Evolutionary conservation across 2,797 vertebrate genomes (phyloP).

Genomic region (Sebastes aleutianus): DNA sequence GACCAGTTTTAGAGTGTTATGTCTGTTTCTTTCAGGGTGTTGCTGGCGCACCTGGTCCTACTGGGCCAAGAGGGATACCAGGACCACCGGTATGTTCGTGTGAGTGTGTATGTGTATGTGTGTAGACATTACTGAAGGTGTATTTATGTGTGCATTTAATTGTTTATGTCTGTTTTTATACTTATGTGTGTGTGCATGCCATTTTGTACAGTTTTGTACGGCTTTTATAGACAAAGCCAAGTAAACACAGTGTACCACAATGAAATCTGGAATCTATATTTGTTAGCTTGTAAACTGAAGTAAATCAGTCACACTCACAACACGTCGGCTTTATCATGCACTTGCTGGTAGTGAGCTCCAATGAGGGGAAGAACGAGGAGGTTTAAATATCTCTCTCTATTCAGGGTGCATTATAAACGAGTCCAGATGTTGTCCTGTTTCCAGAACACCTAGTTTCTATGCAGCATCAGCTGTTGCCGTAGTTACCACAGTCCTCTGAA

Average conservation of each 20-base stretch:
- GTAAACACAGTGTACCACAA: conserved; percentile 16
- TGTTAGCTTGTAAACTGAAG: conserved; percentile 23
- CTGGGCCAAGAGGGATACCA: conserved; percentile 88
- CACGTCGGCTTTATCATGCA: background rate
- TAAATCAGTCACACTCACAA: background rate
- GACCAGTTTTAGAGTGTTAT: conserved; percentile 17
- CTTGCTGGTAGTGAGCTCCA: background rate
- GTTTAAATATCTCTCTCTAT: background rate
- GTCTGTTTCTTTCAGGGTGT: conserved; percentile 80
- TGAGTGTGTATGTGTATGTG: conserved; percentile 15
- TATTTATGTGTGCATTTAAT: background rate
- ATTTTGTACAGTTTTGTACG: background rate
- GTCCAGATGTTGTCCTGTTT: background rate
- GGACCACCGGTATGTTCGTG: conserved; percentile 85
- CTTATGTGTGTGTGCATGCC: background rate
- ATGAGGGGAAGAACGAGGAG: background rate
- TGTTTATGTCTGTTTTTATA: background rate
- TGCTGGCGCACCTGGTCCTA: conserved; percentile 83
- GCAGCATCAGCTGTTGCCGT: background rate
- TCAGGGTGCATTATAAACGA: background rate
- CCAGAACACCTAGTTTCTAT: background rate
- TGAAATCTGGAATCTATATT: conserved; percentile 14
- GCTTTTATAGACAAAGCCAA: conserved; percentile 28
- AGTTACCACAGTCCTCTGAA: background rate
- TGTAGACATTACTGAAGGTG: background rate